These are phyloP conservation scores for Phoebastria nigripes DNA, from an alignment of 2,797 vertebrate species.

Conservation along the genomic window DNA sequence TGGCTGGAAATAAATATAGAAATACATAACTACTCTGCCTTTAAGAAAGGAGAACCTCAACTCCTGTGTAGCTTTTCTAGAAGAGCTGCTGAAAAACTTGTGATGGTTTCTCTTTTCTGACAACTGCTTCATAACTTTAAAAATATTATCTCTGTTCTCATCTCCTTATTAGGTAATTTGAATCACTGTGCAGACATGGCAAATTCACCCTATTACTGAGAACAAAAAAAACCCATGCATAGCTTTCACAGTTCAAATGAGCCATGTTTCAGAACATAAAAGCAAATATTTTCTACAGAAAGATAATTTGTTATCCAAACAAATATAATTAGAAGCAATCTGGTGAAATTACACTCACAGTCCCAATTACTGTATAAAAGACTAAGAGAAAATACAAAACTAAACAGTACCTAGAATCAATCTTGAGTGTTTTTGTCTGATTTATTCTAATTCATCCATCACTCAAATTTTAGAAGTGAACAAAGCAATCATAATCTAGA, in stretches of 20 bases:
- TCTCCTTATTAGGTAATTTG: slow-evolving; percentile 13
- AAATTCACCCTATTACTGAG: background rate
- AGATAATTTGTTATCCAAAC: slow-evolving; percentile 39
- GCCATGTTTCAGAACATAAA: slow-evolving; percentile 23
- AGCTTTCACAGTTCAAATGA: slow-evolving; percentile 11
- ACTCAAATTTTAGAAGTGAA: background rate
- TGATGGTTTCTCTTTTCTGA: background rate
- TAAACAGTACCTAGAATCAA: background rate
- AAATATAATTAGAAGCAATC: slow-evolving; percentile 30
- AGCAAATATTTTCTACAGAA: slow-evolving; percentile 41
- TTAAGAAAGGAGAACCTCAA: background rate
- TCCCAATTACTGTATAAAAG: background rate
- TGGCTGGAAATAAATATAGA: background rate
- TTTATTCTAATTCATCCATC: background rate
- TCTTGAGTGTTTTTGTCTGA: background rate
- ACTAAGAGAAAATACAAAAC: background rate
- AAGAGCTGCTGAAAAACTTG: background rate
- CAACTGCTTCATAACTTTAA: background rate
- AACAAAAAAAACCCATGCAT: background rate
- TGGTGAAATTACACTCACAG: background rate
- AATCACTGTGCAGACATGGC: background rate
- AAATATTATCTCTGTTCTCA: background rate
- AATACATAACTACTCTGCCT: background rate
- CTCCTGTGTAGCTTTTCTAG: background rate
- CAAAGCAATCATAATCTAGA: background rate